These are phyloP conservation scores for Crenuchus spilurus DNA, from an alignment of 2,797 vertebrate genomes.

Conservation along the genomic window DNA sequence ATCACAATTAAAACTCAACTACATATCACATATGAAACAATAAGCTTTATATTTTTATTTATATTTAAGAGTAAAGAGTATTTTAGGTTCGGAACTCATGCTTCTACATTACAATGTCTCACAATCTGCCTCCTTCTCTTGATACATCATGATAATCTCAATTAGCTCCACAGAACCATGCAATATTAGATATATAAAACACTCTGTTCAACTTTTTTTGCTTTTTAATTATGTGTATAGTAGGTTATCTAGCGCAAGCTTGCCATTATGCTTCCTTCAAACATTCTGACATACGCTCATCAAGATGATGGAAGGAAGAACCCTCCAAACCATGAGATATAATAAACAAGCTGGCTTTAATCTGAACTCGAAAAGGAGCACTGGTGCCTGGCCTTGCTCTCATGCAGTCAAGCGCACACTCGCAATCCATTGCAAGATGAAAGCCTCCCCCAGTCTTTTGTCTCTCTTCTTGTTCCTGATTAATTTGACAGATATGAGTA, in stretches of 20 bases:
- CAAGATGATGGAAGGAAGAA: neutral
- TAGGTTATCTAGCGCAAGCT: neutral
- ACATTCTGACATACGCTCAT: neutral
- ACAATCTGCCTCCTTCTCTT: neutral
- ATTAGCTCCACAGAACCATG: conserved; percentile 7
- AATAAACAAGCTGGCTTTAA: conserved; percentile 16
- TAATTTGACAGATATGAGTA: conserved; percentile 37
- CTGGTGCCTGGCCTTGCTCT: neutral
- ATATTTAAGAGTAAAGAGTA: too few relatives aligned
- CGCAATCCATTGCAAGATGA: conserved; percentile 15
- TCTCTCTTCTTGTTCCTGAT: conserved; percentile 37
- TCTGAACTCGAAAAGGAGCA: neutral
- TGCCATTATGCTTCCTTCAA: neutral
- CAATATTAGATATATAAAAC: conserved; percentile 6
- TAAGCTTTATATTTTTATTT: too few relatives aligned
- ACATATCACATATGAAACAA: too few relatives aligned
- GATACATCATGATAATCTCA: conserved; percentile 14
- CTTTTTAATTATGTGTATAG: neutral
- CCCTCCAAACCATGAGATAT: neutral
- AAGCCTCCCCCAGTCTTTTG: conserved; percentile 31
- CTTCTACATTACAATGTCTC: neutral
- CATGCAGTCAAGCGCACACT: neutral
- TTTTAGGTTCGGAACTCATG: too few relatives aligned
- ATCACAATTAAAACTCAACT: too few relatives aligned
- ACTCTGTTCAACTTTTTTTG: neutral